Conservation (phyloP, 2,113 vertebrate genomes). For the Oriolus oriolus region DNA sequence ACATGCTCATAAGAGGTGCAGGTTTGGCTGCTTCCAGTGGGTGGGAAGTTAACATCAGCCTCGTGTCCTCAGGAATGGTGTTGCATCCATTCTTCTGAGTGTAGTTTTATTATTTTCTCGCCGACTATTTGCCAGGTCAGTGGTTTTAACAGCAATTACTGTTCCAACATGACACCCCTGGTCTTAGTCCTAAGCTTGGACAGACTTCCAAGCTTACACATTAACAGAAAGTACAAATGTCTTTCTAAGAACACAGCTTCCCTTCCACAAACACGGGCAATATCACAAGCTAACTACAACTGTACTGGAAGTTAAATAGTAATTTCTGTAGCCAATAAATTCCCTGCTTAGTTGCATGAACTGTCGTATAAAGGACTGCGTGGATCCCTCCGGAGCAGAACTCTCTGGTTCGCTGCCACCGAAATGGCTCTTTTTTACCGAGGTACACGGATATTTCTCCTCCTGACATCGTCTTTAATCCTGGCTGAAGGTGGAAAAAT, state of each 20-base stretch:
- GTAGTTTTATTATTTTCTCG: background rate
- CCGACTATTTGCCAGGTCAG: background rate
- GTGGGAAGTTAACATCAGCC: background rate
- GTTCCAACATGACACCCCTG: background rate
- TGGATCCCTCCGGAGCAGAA: background rate
- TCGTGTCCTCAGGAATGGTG: background rate
- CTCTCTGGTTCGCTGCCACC: rapidly evolving
- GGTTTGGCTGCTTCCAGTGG: background rate
- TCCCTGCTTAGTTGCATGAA: background rate
- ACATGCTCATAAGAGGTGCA: rapidly evolving
- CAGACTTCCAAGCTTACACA: background rate
- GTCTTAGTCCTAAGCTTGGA: background rate
- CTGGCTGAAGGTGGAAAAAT: slow-evolving; percentile 65
- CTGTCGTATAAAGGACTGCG: background rate
- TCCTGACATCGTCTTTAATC: background rate
- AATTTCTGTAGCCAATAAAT: background rate
- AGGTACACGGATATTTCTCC: background rate
- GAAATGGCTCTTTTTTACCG: background rate
- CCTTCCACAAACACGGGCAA: background rate
- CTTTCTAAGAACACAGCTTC: background rate
- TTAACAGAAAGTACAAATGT: background rate
- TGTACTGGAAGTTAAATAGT: background rate
- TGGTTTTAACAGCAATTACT: background rate
- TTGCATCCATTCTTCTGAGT: background rate
- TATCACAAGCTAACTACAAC: background rate